Percentiles rank a stretch among this genome's conserved stretches.
phyloP scores from a whole-genome alignment of 2,113 vertebrate genomes.

The Trematomus loennbergii region DNA sequence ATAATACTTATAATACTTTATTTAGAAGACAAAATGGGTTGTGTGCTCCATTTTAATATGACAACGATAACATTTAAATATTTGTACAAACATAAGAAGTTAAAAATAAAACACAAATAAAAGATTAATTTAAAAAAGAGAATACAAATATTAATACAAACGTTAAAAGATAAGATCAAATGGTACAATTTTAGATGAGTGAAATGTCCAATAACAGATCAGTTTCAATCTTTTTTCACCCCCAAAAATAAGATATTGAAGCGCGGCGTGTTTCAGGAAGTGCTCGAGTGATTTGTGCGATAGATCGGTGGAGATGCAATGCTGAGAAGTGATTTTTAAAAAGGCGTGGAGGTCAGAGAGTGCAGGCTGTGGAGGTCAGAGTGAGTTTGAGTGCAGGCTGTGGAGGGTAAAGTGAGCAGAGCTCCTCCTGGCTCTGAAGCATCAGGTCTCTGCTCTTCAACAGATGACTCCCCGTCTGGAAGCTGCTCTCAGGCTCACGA shows the following conservation, averaged over 20 bases:
- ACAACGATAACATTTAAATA: too few relatives aligned
- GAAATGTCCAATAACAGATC: too few relatives aligned
- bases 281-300: neutral
- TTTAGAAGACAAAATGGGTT: too few relatives aligned
- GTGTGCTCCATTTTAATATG: too few relatives aligned
- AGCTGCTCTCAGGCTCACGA: neutral
- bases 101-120: too few relatives aligned
- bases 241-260: neutral
- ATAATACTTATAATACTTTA: too few relatives aligned
- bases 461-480: conserved; percentile 32
- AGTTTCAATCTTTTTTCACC: neutral
- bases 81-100: too few relatives aligned
- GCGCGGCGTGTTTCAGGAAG: neutral
- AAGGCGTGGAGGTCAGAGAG: conserved; percentile 28
- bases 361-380: conserved; percentile 32
- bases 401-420: conserved; percentile 28
- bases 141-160: too few relatives aligned
- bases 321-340: neutral
- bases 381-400: conserved; percentile 5
- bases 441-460: conserved; percentile 55
- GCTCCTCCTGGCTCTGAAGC: conserved; percentile 33
- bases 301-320: neutral
- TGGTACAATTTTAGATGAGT: too few relatives aligned
- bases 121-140: too few relatives aligned
- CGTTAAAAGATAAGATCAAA: too few relatives aligned